These are phyloP conservation scores for Anoplopoma fimbria DNA, from an alignment of 2,113 vertebrate genomes.

Conservation along the genomic window DNA sequence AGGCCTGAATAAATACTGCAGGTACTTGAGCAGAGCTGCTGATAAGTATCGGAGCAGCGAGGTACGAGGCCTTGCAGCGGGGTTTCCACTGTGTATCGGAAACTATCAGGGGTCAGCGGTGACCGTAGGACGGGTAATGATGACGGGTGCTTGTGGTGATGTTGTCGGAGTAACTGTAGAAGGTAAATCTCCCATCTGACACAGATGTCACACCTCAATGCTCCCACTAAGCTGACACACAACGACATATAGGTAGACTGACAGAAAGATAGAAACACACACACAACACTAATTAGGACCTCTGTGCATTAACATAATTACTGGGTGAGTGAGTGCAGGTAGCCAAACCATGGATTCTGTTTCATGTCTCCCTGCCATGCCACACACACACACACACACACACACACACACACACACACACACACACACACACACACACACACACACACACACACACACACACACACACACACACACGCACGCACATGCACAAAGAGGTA, in stretches of 20 bases:
- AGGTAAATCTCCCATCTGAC: conserved; percentile 77
- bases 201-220: conserved; percentile 69
- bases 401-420: neutral
- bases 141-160: conserved; percentile 20
- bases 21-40: conserved; percentile 39
- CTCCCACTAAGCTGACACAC: conserved; percentile 11
- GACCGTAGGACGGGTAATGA: conserved; percentile 15
- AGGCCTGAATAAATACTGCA: conserved; percentile 38
- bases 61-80: conserved; percentile 27
- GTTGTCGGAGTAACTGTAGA: conserved; percentile 69
- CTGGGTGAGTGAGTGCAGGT: conserved; percentile 49
- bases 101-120: conserved; percentile 39
- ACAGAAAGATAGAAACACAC: neutral
- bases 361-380: conserved; percentile 59
- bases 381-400: conserved; percentile 30
- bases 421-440: conserved; percentile 33
- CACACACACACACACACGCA: neutral
- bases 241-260: conserved; percentile 2
- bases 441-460: conserved; percentile 3
- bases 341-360: conserved; percentile 63
- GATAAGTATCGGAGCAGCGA: conserved; percentile 43
- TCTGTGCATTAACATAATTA: conserved; percentile 83
- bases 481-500: neutral
- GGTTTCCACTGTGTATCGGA: conserved; percentile 55
- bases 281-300: conserved; percentile 65